Evolutionary conservation across 2,888 invertebrate species (phyloP), one percentile per base, ranked within the genome.

Genomic region (Drosophila nr. perissopoda): DNA sequence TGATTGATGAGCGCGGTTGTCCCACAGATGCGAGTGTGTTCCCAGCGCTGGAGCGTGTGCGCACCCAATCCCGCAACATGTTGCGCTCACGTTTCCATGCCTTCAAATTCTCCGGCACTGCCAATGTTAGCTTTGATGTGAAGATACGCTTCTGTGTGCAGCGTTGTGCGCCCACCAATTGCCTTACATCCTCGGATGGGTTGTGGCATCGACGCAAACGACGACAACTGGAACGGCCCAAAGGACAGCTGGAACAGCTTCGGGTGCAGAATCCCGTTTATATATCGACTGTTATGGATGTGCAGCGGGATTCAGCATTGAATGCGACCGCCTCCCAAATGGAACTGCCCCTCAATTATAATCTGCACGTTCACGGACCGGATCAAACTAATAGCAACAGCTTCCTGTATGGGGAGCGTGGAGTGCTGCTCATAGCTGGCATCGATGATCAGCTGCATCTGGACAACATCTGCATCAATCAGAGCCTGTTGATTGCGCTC

Each of bases 91-190:
- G 94, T 27, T 97, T 97, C 92, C 96, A 96, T 89, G 98, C 97
- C 0, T 98, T 98, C 92, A 96, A 97, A 76, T 98, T 98, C 93
- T 96, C 97, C 0, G 95, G 96, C 16, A 97, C 97, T n/a, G 95
- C 96, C 36, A 94, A 97, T 8, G 96, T 98, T 0, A 94, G 96
- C 74, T 98, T 98, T 91, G 96, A 96, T 83, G 95, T 97, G 2
- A 96, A 96, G 93, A 96, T 98, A 16, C 96, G 96, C 75, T 97
- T 97, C 92, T 98, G 98, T 90, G 94, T 95, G n/a, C 93, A 94
- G 2, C 76, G 70, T 2, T 98, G 98, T 90, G 94, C 94, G 27
- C 94, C 95, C 86, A 96, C 96, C 10, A 93, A 94, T 76, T 94
- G 94, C 80, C 89, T 92, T 11, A 92, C 92, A 68, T 36, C 57